Base-by-base conservation (phyloP, 2,888 invertebrate genomes). In the Amiota minor region DNA sequence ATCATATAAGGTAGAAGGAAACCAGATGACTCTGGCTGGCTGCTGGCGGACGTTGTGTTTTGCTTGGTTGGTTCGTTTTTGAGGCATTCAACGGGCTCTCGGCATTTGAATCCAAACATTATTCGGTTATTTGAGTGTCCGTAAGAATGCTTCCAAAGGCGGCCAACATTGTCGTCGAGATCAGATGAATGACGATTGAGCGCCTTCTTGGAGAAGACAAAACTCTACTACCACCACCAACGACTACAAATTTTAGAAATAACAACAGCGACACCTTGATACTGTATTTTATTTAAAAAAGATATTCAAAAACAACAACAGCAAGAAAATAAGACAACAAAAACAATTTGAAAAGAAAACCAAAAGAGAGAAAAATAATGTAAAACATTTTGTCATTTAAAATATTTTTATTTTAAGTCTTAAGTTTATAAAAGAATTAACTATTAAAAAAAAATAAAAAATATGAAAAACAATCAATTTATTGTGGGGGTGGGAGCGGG, bases 381-480 rank as follows among this genome's bases (percentile, higher is more conserved):
- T 84, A 83, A 82, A 84, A 84, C 84, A 86, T 84, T 85, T 84
- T 85, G 84, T 79, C 85, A 84, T 80, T 84, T 82, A 87, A 89
- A 88, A 89, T 88, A 89, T 87, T 89, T 89, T 89, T 89, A 89
- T 89, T 89, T 89, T 89, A 89, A 89, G 89, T 87, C 89, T 89
- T 89, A 89, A 89, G 89, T 89, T 89, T 89, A 89, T 88, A 89
- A 89, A 85, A 87, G 86, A 86, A 88, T 87, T 87, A 87, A 87
- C 83, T 83, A 88, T 86, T 79, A 85, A 86, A 88, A 87, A 86
- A 86, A 80, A 79, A 76, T 75, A 50, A 12, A 14, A 50, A 50
- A 9, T 50, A 50, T n/a, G 53, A 50, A 50, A 50, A 14, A 50
- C 6, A 2, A n/a, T 12, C 3, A 10, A 50, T 50, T 50, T 50